Base-by-base conservation (phyloP, 2,113 vertebrate species). In the Puntigrus tetrazona region DNA sequence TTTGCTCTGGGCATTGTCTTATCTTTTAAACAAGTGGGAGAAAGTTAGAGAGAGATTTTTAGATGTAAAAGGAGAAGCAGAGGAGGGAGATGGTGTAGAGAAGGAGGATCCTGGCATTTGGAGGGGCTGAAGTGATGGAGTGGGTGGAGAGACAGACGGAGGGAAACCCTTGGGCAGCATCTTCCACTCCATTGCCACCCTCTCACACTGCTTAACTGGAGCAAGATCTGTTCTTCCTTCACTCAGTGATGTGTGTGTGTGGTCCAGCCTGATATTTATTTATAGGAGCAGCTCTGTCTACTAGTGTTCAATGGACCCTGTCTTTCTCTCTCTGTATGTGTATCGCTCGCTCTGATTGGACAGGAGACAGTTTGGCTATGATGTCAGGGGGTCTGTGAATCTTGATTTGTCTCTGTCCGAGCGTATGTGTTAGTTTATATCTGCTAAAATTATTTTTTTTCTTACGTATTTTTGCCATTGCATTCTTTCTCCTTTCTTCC, bases 41-140 rank as follows among this genome's bases (percentile, higher is more conserved):
- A 87, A 50, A n/a, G 36, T 81, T 67, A n/a, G 69, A 25, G 75
- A 43, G 52, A 55, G 18, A 45, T 47, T 6, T 16, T 18, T 22
- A 22, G 45, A 43, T 59, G 63, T 65, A 43, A 50, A 85, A 80
- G 7, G 25, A 47, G 31, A 79, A 81, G 36, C 81, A 67, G 91
- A 61, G 65, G 89, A 86, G 78, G 52, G 25, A 88, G 29, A 87
- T 83, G 86, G 88, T 81, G 87, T 82, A 78, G 16, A 79, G 85
- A 88, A 88, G 31, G 63, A 84, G 86, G 88, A 90, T 55, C 79
- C 29, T 82, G 25, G 61, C 57, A 16, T 76, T 38, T 57, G 4
- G 45, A 55, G 31, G 57, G 43, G 77, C 36, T 61, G 45, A 82
- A 38, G 84, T 87, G 18, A 83, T 86, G 61, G 41, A 83, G n/a